Evolutionary conservation across 2,888 invertebrate genomes (phyloP).

Genomic region (Lasiommata megera): DNA sequence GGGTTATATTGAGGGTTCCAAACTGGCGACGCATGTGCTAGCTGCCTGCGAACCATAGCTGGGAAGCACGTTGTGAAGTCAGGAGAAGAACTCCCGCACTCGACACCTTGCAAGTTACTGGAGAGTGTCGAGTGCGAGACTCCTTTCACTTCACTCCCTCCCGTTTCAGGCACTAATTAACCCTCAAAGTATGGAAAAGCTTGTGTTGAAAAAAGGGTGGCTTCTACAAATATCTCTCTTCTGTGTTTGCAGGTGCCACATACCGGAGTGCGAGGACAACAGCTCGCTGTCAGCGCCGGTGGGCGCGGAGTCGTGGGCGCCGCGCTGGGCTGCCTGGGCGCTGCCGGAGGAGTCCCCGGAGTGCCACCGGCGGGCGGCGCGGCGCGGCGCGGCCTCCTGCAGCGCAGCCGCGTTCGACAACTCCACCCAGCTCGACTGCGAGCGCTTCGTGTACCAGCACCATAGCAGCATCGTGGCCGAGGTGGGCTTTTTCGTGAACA

Average conservation of each 20-base stretch:
- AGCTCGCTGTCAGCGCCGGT: conserved; percentile 38
- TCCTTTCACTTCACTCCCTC: no score
- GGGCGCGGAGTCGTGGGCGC: conserved; percentile 41
- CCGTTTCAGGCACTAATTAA: no score
- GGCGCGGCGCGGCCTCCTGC: conserved; percentile 51
- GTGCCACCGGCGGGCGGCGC: conserved; percentile 49
- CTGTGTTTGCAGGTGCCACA: conserved; percentile 60
- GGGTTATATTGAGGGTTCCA: no score
- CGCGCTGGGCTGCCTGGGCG: conserved; percentile 52
- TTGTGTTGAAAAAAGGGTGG: no score
- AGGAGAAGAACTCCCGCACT: no score
- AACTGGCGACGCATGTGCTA: no score
- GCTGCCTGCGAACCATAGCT: no score
- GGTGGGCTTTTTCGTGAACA: conserved; percentile 63
- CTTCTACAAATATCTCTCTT: no score
- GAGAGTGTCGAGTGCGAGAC: no score
- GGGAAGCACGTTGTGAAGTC: no score
- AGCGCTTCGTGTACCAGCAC: conserved; percentile 69
- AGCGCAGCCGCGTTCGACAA: conserved; percentile 57
- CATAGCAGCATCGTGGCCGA: conserved; percentile 77
- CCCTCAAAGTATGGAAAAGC: no score
- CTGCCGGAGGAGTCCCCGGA: conserved; percentile 47
- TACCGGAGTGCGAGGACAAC: conserved; percentile 76
- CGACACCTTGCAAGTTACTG: no score
- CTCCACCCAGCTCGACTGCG: conserved; percentile 51